phyloP scores from a whole-genome alignment of 2,113 vertebrate genomes.

The Cryptotis parvus region DNA sequence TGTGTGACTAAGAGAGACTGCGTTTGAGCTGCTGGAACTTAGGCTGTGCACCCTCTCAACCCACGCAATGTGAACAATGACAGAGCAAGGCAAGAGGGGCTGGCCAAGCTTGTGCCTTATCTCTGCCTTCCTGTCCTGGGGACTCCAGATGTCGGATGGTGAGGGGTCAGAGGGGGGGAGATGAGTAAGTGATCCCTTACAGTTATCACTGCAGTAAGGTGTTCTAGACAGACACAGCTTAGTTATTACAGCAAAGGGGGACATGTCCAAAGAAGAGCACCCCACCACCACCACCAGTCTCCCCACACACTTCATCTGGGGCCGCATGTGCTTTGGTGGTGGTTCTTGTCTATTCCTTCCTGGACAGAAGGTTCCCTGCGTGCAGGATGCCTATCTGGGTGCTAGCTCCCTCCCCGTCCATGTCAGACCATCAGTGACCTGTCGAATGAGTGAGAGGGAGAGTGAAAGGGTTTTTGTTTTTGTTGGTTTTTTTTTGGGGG shows the following conservation, averaged over 20 bases:
- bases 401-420: background rate
- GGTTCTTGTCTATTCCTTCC: background rate
- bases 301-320: too few species aligned
- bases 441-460: background rate
- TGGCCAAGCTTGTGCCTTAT: background rate
- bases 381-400: background rate
- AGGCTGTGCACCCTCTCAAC: background rate
- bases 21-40: slow-evolving; percentile 23
- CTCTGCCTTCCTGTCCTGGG: background rate
- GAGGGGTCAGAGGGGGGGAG: background rate
- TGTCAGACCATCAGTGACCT: background rate
- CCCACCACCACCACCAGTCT: background rate
- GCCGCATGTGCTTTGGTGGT: background rate
- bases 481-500: too few species aligned
- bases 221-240: background rate
- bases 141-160: background rate
- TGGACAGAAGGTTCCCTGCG: background rate
- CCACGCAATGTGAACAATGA: background rate
- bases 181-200: background rate
- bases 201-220: background rate
- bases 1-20: background rate
- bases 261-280: background rate
- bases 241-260: background rate
- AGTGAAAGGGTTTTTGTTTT: background rate
- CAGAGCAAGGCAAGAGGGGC: background rate